These are phyloP conservation scores for Hofmannophila pseudospretella DNA, from an alignment of 2,888 invertebrate genomes.

Conservation along the genomic window DNA sequence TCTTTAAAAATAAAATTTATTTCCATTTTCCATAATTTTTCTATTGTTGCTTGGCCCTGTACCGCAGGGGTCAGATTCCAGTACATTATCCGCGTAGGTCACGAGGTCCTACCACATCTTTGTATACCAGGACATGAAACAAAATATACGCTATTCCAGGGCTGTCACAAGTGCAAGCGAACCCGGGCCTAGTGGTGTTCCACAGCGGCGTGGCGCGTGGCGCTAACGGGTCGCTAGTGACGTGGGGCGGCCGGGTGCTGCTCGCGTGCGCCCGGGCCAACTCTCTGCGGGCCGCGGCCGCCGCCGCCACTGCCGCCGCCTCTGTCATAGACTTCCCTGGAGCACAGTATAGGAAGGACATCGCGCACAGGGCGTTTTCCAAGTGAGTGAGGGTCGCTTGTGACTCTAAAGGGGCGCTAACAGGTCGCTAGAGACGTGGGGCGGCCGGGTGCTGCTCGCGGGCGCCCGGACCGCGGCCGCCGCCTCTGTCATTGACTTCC, in stretches of 20 bases:
- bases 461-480: constrained; percentile 85
- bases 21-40: no score
- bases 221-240: constrained; percentile 80
- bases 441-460: constrained; percentile 92
- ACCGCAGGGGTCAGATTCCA: no score
- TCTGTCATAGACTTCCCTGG: constrained; percentile 89
- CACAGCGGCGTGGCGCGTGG: constrained; percentile 90
- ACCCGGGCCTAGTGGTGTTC: constrained; percentile 81
- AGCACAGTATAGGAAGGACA: constrained; percentile 91
- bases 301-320: constrained; percentile 85
- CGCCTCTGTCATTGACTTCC: constrained; percentile 86
- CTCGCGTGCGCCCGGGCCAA: constrained; percentile 84
- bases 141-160: no score
- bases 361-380: constrained; percentile 91
- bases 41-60: no score
- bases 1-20: no score
- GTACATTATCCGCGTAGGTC: no score
- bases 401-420: constrained; percentile 76
- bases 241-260: constrained; percentile 94
- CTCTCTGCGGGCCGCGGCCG: constrained; percentile 84
- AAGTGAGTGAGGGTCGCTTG: constrained; percentile 83
- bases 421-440: constrained; percentile 85
- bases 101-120: no score
- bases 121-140: no score
- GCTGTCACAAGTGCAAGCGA: constrained; percentile 71